Evolutionary conservation across 2,888 invertebrate species (phyloP), one percentile per base, ranked within the genome.

Genomic region (Trimorus sp.): DNA sequence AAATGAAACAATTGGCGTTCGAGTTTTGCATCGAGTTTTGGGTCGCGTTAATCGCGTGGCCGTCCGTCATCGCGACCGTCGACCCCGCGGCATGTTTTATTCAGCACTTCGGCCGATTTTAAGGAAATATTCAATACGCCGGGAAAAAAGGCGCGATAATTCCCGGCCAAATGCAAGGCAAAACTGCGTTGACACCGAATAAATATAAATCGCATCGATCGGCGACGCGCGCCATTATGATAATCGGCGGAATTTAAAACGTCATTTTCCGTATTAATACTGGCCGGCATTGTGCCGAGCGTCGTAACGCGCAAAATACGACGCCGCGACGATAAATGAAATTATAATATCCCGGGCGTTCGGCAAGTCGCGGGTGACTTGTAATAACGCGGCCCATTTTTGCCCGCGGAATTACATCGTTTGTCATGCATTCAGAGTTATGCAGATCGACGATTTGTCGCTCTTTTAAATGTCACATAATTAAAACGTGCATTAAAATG

Each of bases 211-310:
- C 11, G 42, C 45, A 73, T 73, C 62, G 48, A 73, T 73, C 48
- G 70, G 45, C 45, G n/a, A 49, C 62, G 73, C 79, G 71, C 78
- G 36, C 11, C 65, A 74, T 74, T 65, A 74, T 66, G 51, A 59
- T 59, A 66, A 74, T 59, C 66, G 56, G 66, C 59, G 36, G 14
- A 66, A 66, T 74, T 59, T 40, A 58, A 49, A 66, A 38, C 62
- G 48, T 66, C 65, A 73, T 73, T 73, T 62, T 73, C 48, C 63
- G 48, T 58, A 63, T 73, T 73, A 73, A 73, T 65, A 65, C n/a
- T 4, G 15, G 36, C 26, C 42, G 9, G 36, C 38, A 42, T 9
- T 40, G 40, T 40, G 49, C 7, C 0, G 7, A 11, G 26, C 36
- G 42, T 70, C 53, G 54, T 62, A 54, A 54, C 62, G 26, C 45